Base-by-base conservation (phyloP, 2,888 invertebrate genomes). In the Taphrorychus bicolor region DNA sequence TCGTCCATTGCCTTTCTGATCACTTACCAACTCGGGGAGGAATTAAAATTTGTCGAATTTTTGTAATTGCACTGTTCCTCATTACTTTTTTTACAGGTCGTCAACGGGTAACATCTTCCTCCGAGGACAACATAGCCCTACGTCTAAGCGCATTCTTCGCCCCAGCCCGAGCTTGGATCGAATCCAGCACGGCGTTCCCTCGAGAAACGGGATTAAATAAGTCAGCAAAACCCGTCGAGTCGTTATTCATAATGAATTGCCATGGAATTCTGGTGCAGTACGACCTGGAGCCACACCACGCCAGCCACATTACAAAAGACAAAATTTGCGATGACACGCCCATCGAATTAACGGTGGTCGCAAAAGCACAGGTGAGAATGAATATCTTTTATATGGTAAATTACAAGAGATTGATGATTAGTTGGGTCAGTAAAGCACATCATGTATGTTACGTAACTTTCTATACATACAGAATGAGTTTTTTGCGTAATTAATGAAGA, bases 181-280 rank as follows among this genome's bases (percentile, higher is more conserved):
- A 81, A 32, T 73, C 74, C 9, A 57, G 19, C 9, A 84, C 75
- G 80, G 23, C 59, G 4, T 71, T 75, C 80, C 52, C 61, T 2
- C 74, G 76, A 14, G 76, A 79, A 16, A 69, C 75, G 1, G 19
- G 74, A 56, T 24, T 74, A 21, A 76, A 73, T 59, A 82, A 80
- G 73, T 81, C 82, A 56, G 81, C 83, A 5, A 87, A 88, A 76
- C 86, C 91, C 11, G 88, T 91, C 16, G 93, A 95, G 78, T 92
- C 95, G n/a, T 84, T 97, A 7, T 97, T 94, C 81, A 88, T 97
- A 18, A 91, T 96, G 89, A 92, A 94, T 51, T 93, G 93, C 76
- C 67, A 67, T 19, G 63, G 97, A 21, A 89, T 89, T 61, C 87
- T 98, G 72, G 87, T 95, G 69, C 95, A 97, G 80, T 94, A 97